Percentiles rank a stretch among this genome's conserved stretches.
phyloP scores from a whole-genome alignment of 2,113 vertebrate species.

The Solea senegalensis region DNA sequence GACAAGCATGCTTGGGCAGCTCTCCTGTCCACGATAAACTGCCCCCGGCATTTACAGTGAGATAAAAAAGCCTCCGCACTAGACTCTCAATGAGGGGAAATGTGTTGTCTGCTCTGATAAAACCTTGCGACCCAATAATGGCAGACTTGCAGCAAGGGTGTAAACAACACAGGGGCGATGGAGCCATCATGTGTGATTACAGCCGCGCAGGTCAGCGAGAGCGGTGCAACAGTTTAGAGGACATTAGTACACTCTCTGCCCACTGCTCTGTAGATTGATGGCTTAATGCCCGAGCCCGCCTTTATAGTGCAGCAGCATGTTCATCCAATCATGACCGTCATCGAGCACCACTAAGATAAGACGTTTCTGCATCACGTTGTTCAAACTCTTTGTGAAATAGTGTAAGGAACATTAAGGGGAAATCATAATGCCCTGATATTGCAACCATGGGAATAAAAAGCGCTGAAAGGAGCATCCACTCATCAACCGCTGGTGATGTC shows the following conservation, averaged over 20 bases:
- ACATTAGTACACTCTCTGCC: neutral
- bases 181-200: conserved; percentile 21
- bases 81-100: conserved; percentile 51
- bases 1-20: conserved; percentile 19
- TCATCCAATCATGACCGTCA: neutral
- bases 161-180: conserved; percentile 28
- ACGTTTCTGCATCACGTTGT: neutral
- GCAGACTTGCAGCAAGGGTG: neutral
- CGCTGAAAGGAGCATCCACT: too few species aligned
- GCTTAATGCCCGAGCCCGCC: neutral
- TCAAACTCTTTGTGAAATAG: neutral
- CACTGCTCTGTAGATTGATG: neutral
- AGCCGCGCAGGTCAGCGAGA: conserved; percentile 31
- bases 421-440: neutral
- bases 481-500: too few species aligned
- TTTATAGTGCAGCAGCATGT: neutral
- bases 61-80: conserved; percentile 45
- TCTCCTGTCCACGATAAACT: conserved; percentile 34
- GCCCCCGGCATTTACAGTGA: conserved; percentile 54
- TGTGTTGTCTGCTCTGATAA: conserved; percentile 62
- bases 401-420: neutral
- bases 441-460: neutral
- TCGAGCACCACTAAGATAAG: neutral
- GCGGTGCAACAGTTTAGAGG: neutral
- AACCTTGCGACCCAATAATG: neutral